Evolutionary conservation across 2,113 vertebrate genomes (phyloP), one percentile per base, ranked within the genome.

Genomic region (Cephalopholis sonnerati): DNA sequence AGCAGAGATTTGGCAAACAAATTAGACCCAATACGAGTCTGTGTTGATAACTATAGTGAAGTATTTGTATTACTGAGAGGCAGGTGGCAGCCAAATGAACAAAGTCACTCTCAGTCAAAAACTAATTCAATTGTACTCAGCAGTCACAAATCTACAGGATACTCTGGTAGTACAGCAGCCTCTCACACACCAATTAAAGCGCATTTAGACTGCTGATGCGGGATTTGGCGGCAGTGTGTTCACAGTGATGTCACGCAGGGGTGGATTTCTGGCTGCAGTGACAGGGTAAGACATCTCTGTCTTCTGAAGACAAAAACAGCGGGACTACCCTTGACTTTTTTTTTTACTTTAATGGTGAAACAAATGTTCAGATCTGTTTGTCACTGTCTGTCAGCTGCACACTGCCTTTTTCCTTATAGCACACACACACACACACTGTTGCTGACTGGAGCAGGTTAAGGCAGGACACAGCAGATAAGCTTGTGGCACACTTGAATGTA

Each of bases 71-170:
- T 72, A 61, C 57, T 51, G 59, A 85, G 78, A 75, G 77, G 67
- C 83, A 91, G 86, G 87, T 89, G 84, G 79, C 83, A 84, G 72
- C 79, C 68, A 89, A 89, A 87, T 80, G 80, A 87, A 83, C 78
- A 78, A 74, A 86, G 57, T 88, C 61, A 7, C 7, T 76, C 44
- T 84, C 67, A 75, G 65, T 85, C 69, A 75, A 82, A 87, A 79
- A 84, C 25, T 22, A 76, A 85, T 81, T 81, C 55, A 73, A 79
- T 46, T 63, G 68, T 41, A 48, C 74, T 77, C 63, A 72, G 71
- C 75, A 86, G 79, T 86, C 66, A 71, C 68, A 61, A 77, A 85
- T 85, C 82, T 79, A 48, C 83, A 84, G 24, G 77, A 74, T 77
- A 74, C 74, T 85, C 68, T 53, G 74, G 77, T 80, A 69, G 79